phyloP scores from a whole-genome alignment of 2,888 invertebrate genomes.

The Sesia apiformis region DNA sequence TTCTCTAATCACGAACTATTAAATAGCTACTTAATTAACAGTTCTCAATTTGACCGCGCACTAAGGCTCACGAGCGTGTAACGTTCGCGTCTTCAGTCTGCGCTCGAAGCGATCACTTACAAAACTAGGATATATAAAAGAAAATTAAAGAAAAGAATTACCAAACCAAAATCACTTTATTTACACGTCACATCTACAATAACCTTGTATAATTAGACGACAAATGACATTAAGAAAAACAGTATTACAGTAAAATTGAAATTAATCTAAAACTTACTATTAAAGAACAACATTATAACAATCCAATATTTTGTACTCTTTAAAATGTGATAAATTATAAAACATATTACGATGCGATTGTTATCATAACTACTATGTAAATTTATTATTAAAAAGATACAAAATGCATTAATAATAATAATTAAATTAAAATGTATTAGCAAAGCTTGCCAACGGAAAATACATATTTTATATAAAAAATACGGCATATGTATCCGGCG shows the following conservation, averaged over 20 bases:
- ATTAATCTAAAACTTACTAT: slow-evolving; percentile 69
- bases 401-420: slow-evolving; percentile 56
- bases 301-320: slow-evolving; percentile 74
- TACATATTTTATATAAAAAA: slow-evolving; percentile 54
- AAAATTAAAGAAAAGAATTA: slow-evolving; percentile 11
- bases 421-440: slow-evolving; percentile 60
- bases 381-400: slow-evolving; percentile 70
- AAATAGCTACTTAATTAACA: too few relatives aligned
- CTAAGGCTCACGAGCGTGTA: too few relatives aligned
- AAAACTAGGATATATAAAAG: background rate
- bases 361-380: slow-evolving; percentile 50
- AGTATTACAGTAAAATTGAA: slow-evolving; percentile 49
- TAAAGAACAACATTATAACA: slow-evolving; percentile 71
- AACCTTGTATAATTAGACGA: slow-evolving; percentile 63
- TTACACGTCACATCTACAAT: slow-evolving; percentile 63
- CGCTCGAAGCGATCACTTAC: too few relatives aligned
- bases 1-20: too few relatives aligned
- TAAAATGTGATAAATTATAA: slow-evolving; percentile 74
- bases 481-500: slow-evolving; percentile 22
- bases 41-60: too few relatives aligned
- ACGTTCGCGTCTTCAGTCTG: too few relatives aligned
- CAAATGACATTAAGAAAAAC: slow-evolving; percentile 63
- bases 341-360: slow-evolving; percentile 55
- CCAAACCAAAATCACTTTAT: slow-evolving; percentile 74
- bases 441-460: slow-evolving; percentile 49